Percentiles rank a stretch among this genome's conserved stretches.
phyloP scores from a whole-genome alignment of 2,113 vertebrate species.

The Dipodomys merriami region DNA sequence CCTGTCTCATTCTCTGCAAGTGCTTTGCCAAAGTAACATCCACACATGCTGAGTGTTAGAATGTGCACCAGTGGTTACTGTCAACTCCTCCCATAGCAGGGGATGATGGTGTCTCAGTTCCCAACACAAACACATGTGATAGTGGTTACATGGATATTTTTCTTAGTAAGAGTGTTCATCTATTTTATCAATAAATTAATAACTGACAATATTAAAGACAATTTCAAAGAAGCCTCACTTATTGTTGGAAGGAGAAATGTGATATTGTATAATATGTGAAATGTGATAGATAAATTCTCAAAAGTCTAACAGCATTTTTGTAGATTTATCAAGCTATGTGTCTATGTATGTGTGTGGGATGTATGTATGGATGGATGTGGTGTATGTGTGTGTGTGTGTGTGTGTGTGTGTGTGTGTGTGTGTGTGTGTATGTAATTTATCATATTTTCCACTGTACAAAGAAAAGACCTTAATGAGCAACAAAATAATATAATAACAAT shows the following conservation, averaged over 20 bases:
- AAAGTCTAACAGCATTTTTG: neutral
- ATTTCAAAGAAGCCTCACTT: neutral
- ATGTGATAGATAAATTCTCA: neutral
- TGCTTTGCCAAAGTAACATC: too few relatives aligned
- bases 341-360: neutral
- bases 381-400: neutral
- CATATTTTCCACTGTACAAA: neutral
- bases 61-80: too few relatives aligned
- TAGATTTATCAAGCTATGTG: neutral
- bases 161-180: neutral
- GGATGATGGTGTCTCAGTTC: too few relatives aligned
- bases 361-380: too few relatives aligned
- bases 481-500: neutral
- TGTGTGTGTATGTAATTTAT: neutral
- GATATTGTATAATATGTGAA: neutral
- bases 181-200: constrained; percentile 14
- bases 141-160: neutral
- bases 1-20: too few relatives aligned
- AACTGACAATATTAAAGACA: neutral
- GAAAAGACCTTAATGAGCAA: neutral
- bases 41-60: too few relatives aligned
- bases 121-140: neutral
- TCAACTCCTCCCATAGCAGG: too few relatives aligned
- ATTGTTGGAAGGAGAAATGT: neutral
- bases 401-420: neutral